Conservation (phyloP, 2,888 invertebrate genomes). For the Phlogophora meticulosa region DNA sequence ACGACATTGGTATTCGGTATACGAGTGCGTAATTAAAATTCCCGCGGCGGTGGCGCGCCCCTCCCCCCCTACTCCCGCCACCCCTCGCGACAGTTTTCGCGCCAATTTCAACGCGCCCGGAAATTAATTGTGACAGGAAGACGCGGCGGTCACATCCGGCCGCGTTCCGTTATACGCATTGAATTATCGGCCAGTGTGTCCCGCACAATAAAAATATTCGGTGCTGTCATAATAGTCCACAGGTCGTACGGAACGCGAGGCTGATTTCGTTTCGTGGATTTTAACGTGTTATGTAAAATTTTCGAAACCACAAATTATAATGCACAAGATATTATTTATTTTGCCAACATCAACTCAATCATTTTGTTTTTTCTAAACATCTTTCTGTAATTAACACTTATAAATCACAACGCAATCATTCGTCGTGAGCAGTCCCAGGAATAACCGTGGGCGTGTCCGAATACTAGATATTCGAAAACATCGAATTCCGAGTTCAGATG, state of each 20-base stretch:
- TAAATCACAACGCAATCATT: conserved; percentile 65
- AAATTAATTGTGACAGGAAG: conserved; percentile 92
- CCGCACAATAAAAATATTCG: conserved; percentile 73
- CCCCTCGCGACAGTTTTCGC: conserved; percentile 90
- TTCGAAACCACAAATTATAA: conserved; percentile 28
- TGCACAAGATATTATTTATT: conserved; percentile 40
- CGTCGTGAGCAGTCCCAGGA: conserved; percentile 49
- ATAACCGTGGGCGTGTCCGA: conserved; percentile 65
- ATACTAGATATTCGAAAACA: conserved; percentile 69
- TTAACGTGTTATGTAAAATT: conserved; percentile 37
- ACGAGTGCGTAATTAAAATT: conserved; percentile 91
- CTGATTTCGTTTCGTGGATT: conserved; percentile 39
- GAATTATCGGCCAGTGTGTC: conserved; percentile 78
- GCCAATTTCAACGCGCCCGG: conserved; percentile 91
- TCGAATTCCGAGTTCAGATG: conserved; percentile 70
- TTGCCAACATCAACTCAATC: conserved; percentile 28
- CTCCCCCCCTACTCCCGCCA: conserved; percentile 58
- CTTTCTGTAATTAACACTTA: conserved; percentile 64
- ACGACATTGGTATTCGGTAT: conserved; percentile 91
- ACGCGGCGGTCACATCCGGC: conserved; percentile 90
- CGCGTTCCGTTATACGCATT: conserved; percentile 87
- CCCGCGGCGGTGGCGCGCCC: conserved; percentile 87
- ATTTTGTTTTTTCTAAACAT: conserved; percentile 37
- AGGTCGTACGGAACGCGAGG: conserved; percentile 38
- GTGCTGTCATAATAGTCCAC: conserved; percentile 63